A percentile compares a stretch with the other conserved stretches of the same genome.
Conservation (phyloP, 2,888 invertebrate species). For the Vannuccia rotundouncinata region DNA sequence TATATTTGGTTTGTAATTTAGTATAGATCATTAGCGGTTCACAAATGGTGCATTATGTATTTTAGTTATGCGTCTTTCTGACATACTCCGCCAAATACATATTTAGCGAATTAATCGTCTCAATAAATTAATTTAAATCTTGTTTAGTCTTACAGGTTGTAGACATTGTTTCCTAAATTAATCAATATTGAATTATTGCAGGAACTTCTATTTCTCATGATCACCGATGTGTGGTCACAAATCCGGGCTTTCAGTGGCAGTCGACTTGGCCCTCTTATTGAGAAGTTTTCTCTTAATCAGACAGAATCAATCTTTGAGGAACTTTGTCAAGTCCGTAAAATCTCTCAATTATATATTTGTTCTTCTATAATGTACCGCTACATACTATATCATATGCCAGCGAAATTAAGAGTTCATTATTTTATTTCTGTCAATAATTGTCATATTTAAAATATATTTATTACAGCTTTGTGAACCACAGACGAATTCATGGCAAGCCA, state of each 20-base stretch:
- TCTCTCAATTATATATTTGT: neutral
- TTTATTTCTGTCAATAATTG: neutral
- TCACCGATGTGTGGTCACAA: conserved; percentile 53
- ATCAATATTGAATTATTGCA: no score
- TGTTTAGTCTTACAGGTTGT: no score
- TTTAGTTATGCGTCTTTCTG: no score
- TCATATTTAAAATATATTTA: conserved; percentile 12
- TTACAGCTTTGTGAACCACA: conserved; percentile 45
- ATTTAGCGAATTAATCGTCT: no score
- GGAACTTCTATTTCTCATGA: conserved; percentile 45
- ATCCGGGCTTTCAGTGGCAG: conserved; percentile 48
- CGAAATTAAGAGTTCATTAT: neutral
- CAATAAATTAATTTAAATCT: no score
- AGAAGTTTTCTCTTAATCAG: conserved; percentile 43
- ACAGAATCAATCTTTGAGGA: conserved; percentile 45
- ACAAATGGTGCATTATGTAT: no score
- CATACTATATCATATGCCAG: neutral
- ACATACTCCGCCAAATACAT: no score
- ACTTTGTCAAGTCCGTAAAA: conserved; percentile 45
- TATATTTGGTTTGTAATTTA: no score
- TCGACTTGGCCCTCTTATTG: conserved; percentile 44
- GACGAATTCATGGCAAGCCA: conserved; percentile 48
- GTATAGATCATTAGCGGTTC: no score
- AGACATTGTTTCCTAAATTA: no score
- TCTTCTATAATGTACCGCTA: neutral